phyloP scores from a whole-genome alignment of 2,113 vertebrate species.

The Triplophysa rosa region DNA sequence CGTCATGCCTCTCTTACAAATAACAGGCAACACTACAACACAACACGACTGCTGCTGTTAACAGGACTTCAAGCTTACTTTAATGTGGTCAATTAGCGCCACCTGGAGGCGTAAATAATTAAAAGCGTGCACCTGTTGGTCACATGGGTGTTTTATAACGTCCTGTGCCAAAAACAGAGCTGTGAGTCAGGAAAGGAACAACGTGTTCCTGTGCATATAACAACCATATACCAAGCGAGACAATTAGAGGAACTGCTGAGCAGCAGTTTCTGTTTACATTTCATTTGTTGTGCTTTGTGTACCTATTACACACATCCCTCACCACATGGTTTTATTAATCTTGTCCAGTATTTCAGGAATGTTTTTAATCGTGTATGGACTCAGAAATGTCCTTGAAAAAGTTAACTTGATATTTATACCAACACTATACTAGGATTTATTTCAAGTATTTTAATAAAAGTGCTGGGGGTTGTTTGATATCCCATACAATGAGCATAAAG shows the following conservation, averaged over 20 bases:
- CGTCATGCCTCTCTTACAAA: conserved; percentile 52
- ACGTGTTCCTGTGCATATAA: conserved; percentile 15
- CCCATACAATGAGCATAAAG: no score
- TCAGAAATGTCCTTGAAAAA: background rate
- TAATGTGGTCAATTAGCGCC: conserved; percentile 44
- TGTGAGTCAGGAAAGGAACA: conserved; percentile 29
- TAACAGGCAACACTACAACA: conserved; percentile 42
- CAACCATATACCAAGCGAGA: background rate
- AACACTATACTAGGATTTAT: background rate
- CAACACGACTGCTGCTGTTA: no score
- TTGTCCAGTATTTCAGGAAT: background rate
- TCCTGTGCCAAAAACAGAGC: conserved; percentile 8
- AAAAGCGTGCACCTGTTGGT: conserved; percentile 29
- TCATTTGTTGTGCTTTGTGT: background rate
- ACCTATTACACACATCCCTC: background rate
- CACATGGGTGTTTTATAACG: background rate
- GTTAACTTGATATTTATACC: background rate
- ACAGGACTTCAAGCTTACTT: background rate
- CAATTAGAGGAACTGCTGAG: background rate
- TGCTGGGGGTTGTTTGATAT: background rate
- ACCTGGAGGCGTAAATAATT: conserved; percentile 40
- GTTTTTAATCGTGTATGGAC: background rate
- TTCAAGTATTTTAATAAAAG: background rate
- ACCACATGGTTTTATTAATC: background rate
- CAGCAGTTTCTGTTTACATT: background rate